Conservation (phyloP, 2,888 invertebrate genomes). For the Pardosa pseudoannulata region DNA sequence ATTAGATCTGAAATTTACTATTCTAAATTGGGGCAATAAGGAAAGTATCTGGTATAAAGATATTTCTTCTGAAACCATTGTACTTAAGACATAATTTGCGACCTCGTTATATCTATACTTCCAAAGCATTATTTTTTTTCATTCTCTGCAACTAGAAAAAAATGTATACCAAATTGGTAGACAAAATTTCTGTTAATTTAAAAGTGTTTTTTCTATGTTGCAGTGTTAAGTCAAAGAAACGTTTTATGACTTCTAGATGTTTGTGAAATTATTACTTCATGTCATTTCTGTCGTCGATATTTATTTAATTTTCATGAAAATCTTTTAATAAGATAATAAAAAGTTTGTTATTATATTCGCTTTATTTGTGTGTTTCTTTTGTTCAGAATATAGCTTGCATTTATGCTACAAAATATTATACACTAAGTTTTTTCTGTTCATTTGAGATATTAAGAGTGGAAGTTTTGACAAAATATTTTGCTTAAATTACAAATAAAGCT, state of each 20-base stretch:
- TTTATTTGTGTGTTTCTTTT: too few species aligned
- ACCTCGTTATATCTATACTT: background rate
- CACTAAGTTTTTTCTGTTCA: too few species aligned
- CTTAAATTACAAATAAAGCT: too few species aligned
- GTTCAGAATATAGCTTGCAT: too few species aligned
- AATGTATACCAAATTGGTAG: conserved; percentile 63
- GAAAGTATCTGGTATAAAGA: too few species aligned
- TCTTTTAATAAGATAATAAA: conserved; percentile 1
- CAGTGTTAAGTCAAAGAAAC: background rate
- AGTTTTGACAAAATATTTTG: too few species aligned
- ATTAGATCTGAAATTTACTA: too few species aligned
- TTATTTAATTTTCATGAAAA: conserved; percentile 1
- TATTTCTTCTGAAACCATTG: too few species aligned
- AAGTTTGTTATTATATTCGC: background rate
- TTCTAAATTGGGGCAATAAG: too few species aligned
- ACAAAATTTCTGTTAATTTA: background rate
- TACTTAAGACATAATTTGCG: background rate
- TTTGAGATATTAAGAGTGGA: too few species aligned
- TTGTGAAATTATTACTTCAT: background rate
- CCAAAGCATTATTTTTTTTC: background rate
- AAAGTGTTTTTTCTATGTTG: conserved; percentile 29
- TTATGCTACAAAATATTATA: too few species aligned
- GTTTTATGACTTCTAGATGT: background rate
- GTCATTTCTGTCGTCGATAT: background rate
- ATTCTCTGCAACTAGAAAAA: conserved; percentile 28